Percentiles rank a stretch among this genome's conserved stretches.
Conservation (phyloP, 2,113 vertebrate genomes). For the Tragelaphus strepsiceros region DNA sequence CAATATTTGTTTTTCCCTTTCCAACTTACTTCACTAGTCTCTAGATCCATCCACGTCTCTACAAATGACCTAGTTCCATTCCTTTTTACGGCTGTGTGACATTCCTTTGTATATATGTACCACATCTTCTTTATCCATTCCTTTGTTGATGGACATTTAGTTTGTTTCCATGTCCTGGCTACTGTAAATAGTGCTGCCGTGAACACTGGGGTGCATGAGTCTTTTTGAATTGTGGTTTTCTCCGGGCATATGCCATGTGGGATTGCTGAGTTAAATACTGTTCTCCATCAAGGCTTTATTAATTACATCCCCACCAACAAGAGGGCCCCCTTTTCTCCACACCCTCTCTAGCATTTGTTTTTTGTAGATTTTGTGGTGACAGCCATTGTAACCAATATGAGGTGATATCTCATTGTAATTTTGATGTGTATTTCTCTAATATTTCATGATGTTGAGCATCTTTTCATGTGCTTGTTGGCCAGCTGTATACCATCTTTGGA, state of each 20-base stretch:
- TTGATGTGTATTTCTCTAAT: not conserved
- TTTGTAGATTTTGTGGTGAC: not conserved
- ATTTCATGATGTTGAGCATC: not conserved
- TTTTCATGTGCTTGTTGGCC: not conserved
- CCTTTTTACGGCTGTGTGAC: not conserved
- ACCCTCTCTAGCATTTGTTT: not conserved
- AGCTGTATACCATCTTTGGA: not conserved
- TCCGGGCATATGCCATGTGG: not conserved
- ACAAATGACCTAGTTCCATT: rapidly evolving
- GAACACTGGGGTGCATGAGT: not conserved
- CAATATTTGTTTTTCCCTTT: not conserved
- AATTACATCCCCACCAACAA: not conserved
- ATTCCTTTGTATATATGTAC: not conserved
- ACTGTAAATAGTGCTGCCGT: not conserved
- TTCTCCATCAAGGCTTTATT: not conserved
- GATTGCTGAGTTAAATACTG: not conserved
- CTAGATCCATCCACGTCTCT: not conserved
- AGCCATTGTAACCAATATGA: not conserved
- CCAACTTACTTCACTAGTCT: not conserved
- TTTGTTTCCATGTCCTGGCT: not conserved
- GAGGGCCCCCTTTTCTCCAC: not conserved
- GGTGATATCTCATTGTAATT: not conserved
- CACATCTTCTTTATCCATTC: not conserved
- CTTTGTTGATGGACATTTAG: not conserved
- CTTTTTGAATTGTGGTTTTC: not conserved